Evolutionary conservation across 2,888 invertebrate species (phyloP), one percentile per base, ranked within the genome.

Genomic region (Hyles lineata): DNA sequence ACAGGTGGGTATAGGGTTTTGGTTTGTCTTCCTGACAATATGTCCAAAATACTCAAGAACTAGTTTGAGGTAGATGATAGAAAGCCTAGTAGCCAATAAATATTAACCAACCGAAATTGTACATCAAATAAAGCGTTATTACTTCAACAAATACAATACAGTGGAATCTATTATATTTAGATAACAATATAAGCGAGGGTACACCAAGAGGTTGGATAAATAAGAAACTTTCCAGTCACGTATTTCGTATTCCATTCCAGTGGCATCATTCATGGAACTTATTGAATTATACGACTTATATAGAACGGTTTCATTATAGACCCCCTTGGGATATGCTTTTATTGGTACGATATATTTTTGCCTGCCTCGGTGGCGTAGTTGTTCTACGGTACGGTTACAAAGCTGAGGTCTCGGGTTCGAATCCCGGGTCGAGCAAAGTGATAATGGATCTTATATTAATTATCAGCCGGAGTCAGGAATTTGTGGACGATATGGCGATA

Each of bases 161-260:
- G 43, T 67, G 23, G 19, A 19, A 55, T 55, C 50, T 67, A 67
- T 67, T 67, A 67, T 50, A 67, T 67, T 83, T 76, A 80, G 80
- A 81, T 84, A 81, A 79, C 76, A 80, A 79, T 78, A 79, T 74
- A 73, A 63, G 50, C 58, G 70, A 43, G 77, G 74, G 72, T 76
- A 72, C 75, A 72, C 75, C 70, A 79, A 82, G 77, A 81, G 75
- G 61, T 69, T 72, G 78, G 77, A 79, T 81, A 83, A 83, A 83
- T 82, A 78, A 74, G 43, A 77, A 80, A 80, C 72, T 83, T 88
- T 84, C 85, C 59, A 81, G 88, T 86, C 89, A 88, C 89, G 88
- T 86, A 73, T 73, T 70, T 72, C 74, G 81, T 86, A 88, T 88
- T 84, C 87, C 83, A 85, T 89, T 88, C 82, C 85, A 82, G 81